phyloP scores from a whole-genome alignment of 2,113 vertebrate species.

The Microtus oregoni region DNA sequence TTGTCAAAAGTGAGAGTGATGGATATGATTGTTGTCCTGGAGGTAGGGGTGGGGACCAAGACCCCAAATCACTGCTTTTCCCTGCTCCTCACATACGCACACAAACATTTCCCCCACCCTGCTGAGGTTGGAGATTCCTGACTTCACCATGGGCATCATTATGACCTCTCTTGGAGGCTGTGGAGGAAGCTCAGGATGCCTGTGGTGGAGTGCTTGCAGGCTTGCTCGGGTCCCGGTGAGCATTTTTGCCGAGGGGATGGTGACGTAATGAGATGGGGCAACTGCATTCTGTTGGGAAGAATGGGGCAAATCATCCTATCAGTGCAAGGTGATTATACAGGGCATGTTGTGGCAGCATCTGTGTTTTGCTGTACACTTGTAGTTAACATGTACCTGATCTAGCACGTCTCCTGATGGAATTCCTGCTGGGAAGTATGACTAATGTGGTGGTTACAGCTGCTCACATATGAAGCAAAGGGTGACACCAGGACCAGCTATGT shows the following conservation, averaged over 20 bases:
- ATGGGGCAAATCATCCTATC: constrained; percentile 69
- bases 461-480: background rate
- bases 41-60: accelerated
- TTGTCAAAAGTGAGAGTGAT: background rate
- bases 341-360: constrained; percentile 71
- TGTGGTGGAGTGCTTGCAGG: accelerated
- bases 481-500: background rate
- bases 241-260: background rate
- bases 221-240: background rate
- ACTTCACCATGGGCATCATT: accelerated
- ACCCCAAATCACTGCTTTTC: accelerated
- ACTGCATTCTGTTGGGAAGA: constrained; percentile 59
- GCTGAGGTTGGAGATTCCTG: accelerated
- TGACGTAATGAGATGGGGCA: constrained; percentile 47
- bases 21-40: accelerated
- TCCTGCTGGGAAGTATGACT: constrained; percentile 30
- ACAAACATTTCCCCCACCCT: background rate
- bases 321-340: constrained; percentile 60
- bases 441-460: background rate
- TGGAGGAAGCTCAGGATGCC: background rate
- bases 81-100: accelerated
- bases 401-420: constrained; percentile 33
- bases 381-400: constrained; percentile 70
- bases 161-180: accelerated
- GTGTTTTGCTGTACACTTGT: constrained; percentile 57